A percentile compares a stretch with the other conserved stretches of the same genome.
These are phyloP conservation scores for Plecotus auritus DNA, from an alignment of 2,113 vertebrate species.

Conservation along the genomic window DNA sequence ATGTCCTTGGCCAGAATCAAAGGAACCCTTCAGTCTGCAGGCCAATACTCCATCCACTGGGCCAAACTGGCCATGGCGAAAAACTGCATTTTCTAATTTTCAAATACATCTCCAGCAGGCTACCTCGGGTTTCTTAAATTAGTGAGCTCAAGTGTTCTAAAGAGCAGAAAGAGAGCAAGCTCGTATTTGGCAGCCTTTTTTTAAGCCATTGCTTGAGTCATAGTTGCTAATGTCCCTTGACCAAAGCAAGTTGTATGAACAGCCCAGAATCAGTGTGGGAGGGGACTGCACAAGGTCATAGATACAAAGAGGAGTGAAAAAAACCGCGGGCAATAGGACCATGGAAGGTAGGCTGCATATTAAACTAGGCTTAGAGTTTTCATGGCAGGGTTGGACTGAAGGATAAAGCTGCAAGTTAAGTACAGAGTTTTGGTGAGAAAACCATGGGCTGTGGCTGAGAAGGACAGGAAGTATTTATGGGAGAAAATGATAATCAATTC, in stretches of 20 bases:
- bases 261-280: background rate
- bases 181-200: background rate
- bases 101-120: background rate
- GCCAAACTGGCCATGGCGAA: too few relatives aligned
- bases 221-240: background rate
- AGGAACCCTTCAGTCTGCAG: too few relatives aligned
- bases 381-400: background rate
- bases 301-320: background rate
- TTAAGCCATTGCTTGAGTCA: background rate
- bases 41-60: too few relatives aligned
- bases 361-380: background rate
- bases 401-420: background rate
- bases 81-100: background rate
- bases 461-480: background rate
- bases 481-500: background rate
- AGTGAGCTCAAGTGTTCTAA: background rate
- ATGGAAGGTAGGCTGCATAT: background rate
- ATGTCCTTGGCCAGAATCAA: too few relatives aligned
- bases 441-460: background rate
- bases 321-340: background rate
- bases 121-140: background rate
- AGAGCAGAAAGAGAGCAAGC: background rate
- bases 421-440: background rate
- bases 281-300: background rate
- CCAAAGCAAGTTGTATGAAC: background rate